Evolutionary conservation across 2,888 invertebrate genomes (phyloP), one percentile per base, ranked within the genome.

Genomic region (Nephrotoma guestfalica): DNA sequence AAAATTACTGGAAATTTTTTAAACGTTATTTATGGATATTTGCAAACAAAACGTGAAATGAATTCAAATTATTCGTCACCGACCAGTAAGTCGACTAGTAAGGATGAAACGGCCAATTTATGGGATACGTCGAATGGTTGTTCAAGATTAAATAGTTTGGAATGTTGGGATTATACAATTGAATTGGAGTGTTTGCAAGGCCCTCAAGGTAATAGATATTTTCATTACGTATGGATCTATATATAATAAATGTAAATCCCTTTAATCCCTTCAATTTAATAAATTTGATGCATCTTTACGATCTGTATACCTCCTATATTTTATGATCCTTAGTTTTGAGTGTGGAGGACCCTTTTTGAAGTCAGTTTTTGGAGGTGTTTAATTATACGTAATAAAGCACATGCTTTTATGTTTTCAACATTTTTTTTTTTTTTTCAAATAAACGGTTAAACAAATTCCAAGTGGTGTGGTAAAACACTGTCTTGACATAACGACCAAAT

Each of bases 161-260:
- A 96, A 90, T 94, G 94, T 89, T 96, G 96, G 96, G 96, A 96
- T 93, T 96, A 96, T 90, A 95, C 96, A 86, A 95, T 96, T 89
- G 96, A 96, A 91, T 92, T 96, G 91, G 96, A 96, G 90, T 96
- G 95, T 91, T 92, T 96, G 89, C 94, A 95, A 90, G 95, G 95
- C 89, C 94, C 94, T 88, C 94, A 96, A 95, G 96, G 96, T 96
- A 91, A n/a, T 30, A 30, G 30, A 30, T n/a, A 41, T 86, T 41
- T 57, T 85, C 11, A 45, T 5, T 13, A 15, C 45, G n/a, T 15
- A 41, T 83, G 83, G 4, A 85, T 51, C 57, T 3, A 83, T 83
- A 41, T 13, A 83, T 41, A 18, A 30, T 18, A 57, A 57, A 57
- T 57, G n/a, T 57, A 57, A 4, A 57, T 18, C 57, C 4, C 57